A percentile compares a stretch with the other conserved stretches of the same genome.
These are phyloP conservation scores for Limnephilus auricula DNA, from an alignment of 2,888 invertebrate genomes.

Conservation along the genomic window DNA sequence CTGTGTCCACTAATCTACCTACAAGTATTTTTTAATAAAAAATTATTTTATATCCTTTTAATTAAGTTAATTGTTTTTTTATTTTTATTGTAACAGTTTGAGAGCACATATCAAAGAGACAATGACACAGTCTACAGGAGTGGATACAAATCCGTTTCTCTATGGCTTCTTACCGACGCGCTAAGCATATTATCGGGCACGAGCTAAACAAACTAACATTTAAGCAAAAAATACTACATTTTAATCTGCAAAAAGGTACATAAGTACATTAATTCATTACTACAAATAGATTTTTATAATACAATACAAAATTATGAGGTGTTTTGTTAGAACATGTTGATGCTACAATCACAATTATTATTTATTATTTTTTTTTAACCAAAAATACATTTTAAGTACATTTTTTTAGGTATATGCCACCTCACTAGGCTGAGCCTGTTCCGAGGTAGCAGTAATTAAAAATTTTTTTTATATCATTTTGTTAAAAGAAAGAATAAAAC, in stretches of 20 bases:
- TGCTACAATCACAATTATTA: too few relatives aligned
- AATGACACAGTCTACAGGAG: constrained; percentile 43
- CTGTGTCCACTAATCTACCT: not conserved
- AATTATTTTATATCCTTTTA: not conserved
- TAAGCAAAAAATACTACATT: not conserved
- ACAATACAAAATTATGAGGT: too few relatives aligned
- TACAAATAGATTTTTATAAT: too few relatives aligned
- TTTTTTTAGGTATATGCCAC: too few relatives aligned
- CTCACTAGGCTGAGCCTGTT: too few relatives aligned
- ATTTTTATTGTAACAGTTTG: constrained; percentile 27
- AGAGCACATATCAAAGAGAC: constrained; percentile 16
- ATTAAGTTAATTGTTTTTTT: not conserved
- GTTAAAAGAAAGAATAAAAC: too few relatives aligned
- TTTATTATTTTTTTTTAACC: too few relatives aligned
- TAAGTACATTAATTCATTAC: not conserved
- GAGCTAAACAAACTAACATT: constrained; percentile 16
- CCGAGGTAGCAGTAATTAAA: too few relatives aligned
- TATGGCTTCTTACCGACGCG: constrained; percentile 37
- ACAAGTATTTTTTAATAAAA: not conserved
- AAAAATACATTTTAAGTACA: too few relatives aligned
- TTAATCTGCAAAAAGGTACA: not conserved
- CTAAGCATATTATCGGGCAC: constrained; percentile 46
- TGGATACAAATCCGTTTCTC: constrained; percentile 20
- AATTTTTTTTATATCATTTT: too few relatives aligned
- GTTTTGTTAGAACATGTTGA: too few relatives aligned